A percentile compares a stretch with the other conserved stretches of the same genome.
These are phyloP conservation scores for Anneissia japonica DNA, from an alignment of 35 echinoderm and acorn worm species.

Conservation along the genomic window DNA sequence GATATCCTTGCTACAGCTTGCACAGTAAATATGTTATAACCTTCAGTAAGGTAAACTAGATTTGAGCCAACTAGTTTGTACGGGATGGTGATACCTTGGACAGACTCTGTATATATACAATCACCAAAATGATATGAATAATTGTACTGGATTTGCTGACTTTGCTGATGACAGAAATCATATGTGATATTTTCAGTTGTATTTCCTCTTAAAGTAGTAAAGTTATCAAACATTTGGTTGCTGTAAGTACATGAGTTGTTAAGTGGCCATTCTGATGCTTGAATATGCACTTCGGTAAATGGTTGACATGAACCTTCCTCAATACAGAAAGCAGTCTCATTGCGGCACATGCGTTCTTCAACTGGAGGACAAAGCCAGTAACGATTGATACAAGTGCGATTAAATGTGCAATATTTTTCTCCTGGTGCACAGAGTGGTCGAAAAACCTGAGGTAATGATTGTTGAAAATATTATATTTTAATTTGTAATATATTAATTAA, in stretches of 20 bases:
- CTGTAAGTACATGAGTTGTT: not conserved
- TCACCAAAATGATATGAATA: slow-evolving; percentile 6
- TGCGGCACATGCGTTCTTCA: slow-evolving; percentile 28
- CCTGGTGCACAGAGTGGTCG: slow-evolving; percentile 50
- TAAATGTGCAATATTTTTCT: slow-evolving; percentile 62
- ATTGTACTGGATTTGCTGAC: not conserved
- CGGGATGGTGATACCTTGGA: not conserved
- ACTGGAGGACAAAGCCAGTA: slow-evolving; percentile 51
- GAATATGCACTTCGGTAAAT: slow-evolving; percentile 16
- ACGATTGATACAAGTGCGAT: slow-evolving; percentile 42
- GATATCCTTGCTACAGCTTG: slow-evolving; percentile 20
- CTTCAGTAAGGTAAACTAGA: slow-evolving; percentile 43
- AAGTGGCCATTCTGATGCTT: not conserved
- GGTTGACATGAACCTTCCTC: slow-evolving; percentile 27
- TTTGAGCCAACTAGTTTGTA: slow-evolving; percentile 49
- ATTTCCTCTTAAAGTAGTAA: not conserved
- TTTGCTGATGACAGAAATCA: not conserved
- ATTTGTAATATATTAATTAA: not conserved
- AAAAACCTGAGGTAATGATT: slow-evolving; percentile 40
- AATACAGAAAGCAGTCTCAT: slow-evolving; percentile 52
- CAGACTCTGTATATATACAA: not conserved
- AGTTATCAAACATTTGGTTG: not conserved
- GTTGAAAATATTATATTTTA: not conserved
- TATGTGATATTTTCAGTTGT: not conserved
- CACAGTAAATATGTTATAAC: slow-evolving; percentile 59